phyloP scores from a whole-genome alignment of 2,797 vertebrate species.

The Siniperca obscura region DNA sequence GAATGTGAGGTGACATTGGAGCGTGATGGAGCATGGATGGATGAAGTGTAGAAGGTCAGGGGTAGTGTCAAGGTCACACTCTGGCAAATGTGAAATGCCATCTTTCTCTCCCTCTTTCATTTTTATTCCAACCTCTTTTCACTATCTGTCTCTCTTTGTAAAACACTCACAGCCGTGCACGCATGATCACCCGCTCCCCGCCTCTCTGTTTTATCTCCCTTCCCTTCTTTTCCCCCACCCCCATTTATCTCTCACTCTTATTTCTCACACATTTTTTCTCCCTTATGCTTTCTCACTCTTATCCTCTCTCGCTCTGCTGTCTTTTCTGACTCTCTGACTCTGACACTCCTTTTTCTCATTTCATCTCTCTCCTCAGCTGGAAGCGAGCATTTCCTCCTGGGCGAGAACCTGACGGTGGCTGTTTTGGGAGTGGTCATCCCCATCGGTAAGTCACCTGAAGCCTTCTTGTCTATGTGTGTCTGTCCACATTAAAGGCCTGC shows the following conservation, averaged over 20 bases:
- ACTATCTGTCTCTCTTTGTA: conserved; percentile 46
- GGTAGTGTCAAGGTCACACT: conserved; percentile 52
- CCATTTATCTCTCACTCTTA: conserved; percentile 51
- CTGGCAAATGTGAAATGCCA: conserved; percentile 23
- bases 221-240: conserved; percentile 4
- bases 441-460: conserved; percentile 88
- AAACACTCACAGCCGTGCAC: conserved; percentile 50
- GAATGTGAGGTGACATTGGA: conserved; percentile 35
- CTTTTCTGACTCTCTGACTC: conserved; percentile 13
- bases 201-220: conserved; percentile 47
- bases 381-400: conserved; percentile 88
- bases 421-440: conserved; percentile 95
- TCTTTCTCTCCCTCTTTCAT: conserved; percentile 15
- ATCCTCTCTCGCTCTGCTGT: not conserved
- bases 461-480: conserved; percentile 40
- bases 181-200: conserved; percentile 29
- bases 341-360: conserved; percentile 15
- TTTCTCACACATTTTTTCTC: conserved; percentile 39
- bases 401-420: conserved; percentile 94
- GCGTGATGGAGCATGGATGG: conserved; percentile 41
- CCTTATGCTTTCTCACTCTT: conserved; percentile 4
- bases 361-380: conserved; percentile 86
- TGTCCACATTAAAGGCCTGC: conserved; percentile 34
- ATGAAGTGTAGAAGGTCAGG: conserved; percentile 49
- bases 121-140: conserved; percentile 21